Evolutionary conservation across 2,888 invertebrate genomes (phyloP).

Genomic region (Nebria brevicollis): DNA sequence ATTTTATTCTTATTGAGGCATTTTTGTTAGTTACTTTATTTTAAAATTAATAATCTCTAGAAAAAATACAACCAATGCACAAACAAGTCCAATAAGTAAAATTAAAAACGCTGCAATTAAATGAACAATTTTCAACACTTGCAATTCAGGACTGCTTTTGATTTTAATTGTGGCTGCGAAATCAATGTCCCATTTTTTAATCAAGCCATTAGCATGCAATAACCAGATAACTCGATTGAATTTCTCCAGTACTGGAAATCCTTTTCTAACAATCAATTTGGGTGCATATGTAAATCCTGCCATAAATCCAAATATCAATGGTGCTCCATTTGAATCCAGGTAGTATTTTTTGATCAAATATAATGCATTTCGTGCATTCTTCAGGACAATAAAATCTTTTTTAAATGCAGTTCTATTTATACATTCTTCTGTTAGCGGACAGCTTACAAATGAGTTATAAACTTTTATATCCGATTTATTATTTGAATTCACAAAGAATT

Average conservation of each 20-base stretch:
- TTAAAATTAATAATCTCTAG: too few species aligned
- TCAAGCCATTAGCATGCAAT: constrained; percentile 18
- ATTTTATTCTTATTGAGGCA: too few species aligned
- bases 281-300: constrained; percentile 14
- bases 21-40: too few species aligned
- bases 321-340: constrained; percentile 46
- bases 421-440: constrained; percentile 30
- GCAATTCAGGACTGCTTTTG: too few species aligned
- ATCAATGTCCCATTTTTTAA: constrained; percentile 35
- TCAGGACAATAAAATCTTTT: constrained; percentile 50
- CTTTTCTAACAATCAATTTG: constrained; percentile 19
- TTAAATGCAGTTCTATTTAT: constrained; percentile 49
- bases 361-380: constrained; percentile 48
- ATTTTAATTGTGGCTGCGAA: background rate
- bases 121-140: too few species aligned
- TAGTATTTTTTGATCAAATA: constrained; percentile 50
- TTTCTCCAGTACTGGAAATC: constrained; percentile 20
- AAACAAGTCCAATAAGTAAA: too few species aligned
- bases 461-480: constrained; percentile 8
- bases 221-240: constrained; percentile 26
- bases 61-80: too few species aligned
- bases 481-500: too few species aligned
- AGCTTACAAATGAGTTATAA: constrained; percentile 17
- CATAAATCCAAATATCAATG: constrained; percentile 46
- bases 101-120: too few species aligned